Conservation (phyloP, 2,113 vertebrate species). For the Oostethus manadensis region DNA sequence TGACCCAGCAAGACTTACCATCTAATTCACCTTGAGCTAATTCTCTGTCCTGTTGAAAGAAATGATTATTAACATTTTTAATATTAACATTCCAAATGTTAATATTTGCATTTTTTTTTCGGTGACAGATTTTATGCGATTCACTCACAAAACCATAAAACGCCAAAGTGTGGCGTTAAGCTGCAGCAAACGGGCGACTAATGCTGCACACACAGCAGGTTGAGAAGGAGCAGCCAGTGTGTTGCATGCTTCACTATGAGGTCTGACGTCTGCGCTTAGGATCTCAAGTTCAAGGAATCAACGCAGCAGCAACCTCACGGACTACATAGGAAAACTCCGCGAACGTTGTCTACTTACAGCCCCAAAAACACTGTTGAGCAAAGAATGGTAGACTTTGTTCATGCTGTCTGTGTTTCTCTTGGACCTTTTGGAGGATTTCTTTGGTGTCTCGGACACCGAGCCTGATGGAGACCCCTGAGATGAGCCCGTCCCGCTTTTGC, state of each 20-base stretch:
- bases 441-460: constrained; percentile 44
- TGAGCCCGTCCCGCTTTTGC: constrained; percentile 17
- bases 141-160: neutral
- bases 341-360: constrained; percentile 45
- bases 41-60: constrained; percentile 65
- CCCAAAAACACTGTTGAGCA: constrained; percentile 71
- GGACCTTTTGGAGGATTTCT: constrained; percentile 56
- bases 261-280: neutral
- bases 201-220: constrained; percentile 31
- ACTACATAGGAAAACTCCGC: neutral
- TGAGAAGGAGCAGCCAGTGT: constrained; percentile 33
- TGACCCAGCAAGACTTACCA: constrained; percentile 53
- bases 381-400: constrained; percentile 66
- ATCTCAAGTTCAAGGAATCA: too few species aligned
- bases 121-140: neutral
- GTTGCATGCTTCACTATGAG: neutral
- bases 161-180: constrained; percentile 44
- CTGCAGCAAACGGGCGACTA: constrained; percentile 30
- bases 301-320: too few species aligned
- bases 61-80: too few species aligned
- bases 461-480: constrained; percentile 10
- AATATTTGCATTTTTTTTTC: too few species aligned
- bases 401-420: constrained; percentile 62
- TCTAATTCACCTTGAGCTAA: constrained; percentile 73
- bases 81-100: too few species aligned